Conservation (phyloP, 2,113 vertebrate species). For the Syrrhaptes paradoxus region DNA sequence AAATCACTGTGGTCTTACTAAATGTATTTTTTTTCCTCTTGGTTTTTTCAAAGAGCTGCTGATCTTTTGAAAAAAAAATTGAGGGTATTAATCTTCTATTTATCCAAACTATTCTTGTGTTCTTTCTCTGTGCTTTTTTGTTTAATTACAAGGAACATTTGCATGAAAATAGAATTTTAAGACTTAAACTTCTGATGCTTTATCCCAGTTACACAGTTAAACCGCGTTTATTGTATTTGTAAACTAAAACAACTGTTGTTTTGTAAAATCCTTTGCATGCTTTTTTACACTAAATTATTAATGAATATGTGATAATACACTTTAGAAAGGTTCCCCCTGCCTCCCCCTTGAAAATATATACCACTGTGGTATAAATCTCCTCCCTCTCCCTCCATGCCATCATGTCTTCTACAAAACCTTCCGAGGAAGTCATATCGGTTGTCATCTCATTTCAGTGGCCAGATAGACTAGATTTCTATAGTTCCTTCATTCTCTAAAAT, state of each 20-base stretch:
- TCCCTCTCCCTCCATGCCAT: neutral
- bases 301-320: neutral
- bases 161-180: conserved; percentile 58
- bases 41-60: neutral
- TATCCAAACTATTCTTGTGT: neutral
- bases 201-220: conserved; percentile 3
- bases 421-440: neutral
- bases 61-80: neutral
- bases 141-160: conserved; percentile 50
- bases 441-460: neutral
- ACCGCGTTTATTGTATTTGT: neutral
- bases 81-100: conserved; percentile 27
- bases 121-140: conserved; percentile 12
- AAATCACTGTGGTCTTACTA: neutral
- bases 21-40: neutral
- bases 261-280: neutral
- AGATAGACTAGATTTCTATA: neutral
- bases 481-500: neutral
- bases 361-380: neutral
- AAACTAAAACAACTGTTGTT: neutral
- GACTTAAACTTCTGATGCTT: conserved; percentile 15
- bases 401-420: neutral
- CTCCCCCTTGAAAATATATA: neutral
- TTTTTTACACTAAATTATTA: neutral
- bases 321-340: neutral